Conservation (phyloP, 2,888 invertebrate genomes). For the Colostygia pectinataria region DNA sequence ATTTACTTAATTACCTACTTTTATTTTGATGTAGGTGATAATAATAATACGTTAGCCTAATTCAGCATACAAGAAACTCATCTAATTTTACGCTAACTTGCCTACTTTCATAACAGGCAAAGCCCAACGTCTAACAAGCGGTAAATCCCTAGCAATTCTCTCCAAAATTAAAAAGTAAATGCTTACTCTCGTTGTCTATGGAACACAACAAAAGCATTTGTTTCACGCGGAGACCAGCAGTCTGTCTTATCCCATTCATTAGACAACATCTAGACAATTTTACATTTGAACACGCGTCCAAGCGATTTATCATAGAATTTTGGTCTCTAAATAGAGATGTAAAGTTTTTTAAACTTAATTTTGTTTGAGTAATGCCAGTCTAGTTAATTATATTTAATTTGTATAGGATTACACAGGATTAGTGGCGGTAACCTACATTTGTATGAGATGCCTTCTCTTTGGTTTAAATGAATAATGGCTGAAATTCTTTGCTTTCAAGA, state of each 20-base stretch:
- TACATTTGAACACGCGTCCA: slow-evolving; percentile 43
- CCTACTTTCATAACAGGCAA: slow-evolving; percentile 6
- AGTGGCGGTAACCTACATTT: slow-evolving; percentile 47
- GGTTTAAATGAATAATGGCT: slow-evolving; percentile 38
- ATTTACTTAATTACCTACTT: too few species aligned
- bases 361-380: slow-evolving; percentile 47
- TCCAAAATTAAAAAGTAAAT: slow-evolving; percentile 46
- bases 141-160: slow-evolving; percentile 38
- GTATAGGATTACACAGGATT: slow-evolving; percentile 63
- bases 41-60: too few species aligned
- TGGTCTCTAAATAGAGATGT: slow-evolving; percentile 38
- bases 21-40: too few species aligned
- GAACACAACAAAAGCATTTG: slow-evolving; percentile 50
- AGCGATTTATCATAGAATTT: slow-evolving; percentile 55
- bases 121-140: slow-evolving; percentile 20
- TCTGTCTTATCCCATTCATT: slow-evolving; percentile 54
- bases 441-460: slow-evolving; percentile 35
- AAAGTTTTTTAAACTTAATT: slow-evolving; percentile 45
- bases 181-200: slow-evolving; percentile 52
- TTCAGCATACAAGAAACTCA: not conserved
- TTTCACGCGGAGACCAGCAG: slow-evolving; percentile 55
- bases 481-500: slow-evolving; percentile 29
- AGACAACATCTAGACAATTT: slow-evolving; percentile 42
- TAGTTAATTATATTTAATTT: slow-evolving; percentile 64
- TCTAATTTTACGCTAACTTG: slow-evolving; percentile 5